Percentiles rank a stretch among this genome's conserved stretches.
phyloP scores from a whole-genome alignment of 2,888 invertebrate species.

The Cheilosia impressa region DNA sequence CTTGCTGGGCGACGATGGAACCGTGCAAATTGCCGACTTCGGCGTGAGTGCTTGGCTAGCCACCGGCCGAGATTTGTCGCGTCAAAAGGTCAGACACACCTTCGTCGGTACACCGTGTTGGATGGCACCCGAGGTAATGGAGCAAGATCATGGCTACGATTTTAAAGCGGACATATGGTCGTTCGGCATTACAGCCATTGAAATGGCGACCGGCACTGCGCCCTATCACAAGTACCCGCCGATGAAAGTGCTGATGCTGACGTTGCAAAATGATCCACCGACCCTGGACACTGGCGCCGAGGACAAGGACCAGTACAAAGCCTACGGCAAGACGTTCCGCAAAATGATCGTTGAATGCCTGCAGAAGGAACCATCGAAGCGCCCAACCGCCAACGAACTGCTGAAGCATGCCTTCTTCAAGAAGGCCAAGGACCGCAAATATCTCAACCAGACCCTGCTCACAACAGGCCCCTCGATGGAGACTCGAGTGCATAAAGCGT shows the following conservation, averaged over 20 bases:
- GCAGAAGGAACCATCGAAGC: constrained; percentile 96
- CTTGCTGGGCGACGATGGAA: constrained; percentile 97
- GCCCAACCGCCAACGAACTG: constrained; percentile 97
- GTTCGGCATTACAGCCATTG: constrained; percentile 97
- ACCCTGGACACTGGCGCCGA: constrained; percentile 97
- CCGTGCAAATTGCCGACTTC: constrained; percentile 99
- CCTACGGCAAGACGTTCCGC: constrained; percentile 97
- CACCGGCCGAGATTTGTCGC: constrained; percentile 95
- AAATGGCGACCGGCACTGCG: constrained; percentile 99
- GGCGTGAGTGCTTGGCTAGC: constrained; percentile 99
- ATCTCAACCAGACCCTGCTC: constrained; percentile 92
- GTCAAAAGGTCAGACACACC: constrained; percentile 97
- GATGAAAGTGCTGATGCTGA: constrained; percentile 99
- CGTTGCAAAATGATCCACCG: constrained; percentile 98
- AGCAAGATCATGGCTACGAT: constrained; percentile 98
- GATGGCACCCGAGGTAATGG: constrained; percentile 99
- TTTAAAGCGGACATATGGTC: constrained; percentile 94
- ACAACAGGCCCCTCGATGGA: constrained; percentile 94
- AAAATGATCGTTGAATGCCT: constrained; percentile 98
- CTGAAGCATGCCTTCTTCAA: constrained; percentile 99
- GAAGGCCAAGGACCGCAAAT: constrained; percentile 97
- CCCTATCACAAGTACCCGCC: constrained; percentile 99
- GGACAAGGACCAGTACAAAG: constrained; percentile 98
- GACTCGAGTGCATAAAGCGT: constrained; percentile 94
- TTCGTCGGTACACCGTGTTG: constrained; percentile 99